These are phyloP conservation scores for Drosophila barbarae DNA, from an alignment of 2,888 invertebrate genomes.

Conservation along the genomic window DNA sequence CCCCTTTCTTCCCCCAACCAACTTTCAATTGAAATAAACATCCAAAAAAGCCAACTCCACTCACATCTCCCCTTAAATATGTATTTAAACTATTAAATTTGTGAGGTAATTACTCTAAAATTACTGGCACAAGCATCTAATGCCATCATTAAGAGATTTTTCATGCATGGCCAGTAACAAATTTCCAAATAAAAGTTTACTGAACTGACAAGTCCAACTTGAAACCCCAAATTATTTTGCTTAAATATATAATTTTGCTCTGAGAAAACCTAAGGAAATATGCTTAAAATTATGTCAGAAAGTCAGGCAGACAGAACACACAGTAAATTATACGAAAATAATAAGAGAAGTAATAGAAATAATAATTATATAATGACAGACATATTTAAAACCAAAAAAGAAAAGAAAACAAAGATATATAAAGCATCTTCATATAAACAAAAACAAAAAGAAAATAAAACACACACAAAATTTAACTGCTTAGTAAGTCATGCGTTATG, in stretches of 20 bases:
- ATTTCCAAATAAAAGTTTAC: constrained; percentile 46
- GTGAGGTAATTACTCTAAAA: constrained; percentile 40
- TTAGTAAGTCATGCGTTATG: constrained; percentile 64
- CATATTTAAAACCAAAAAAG: constrained; percentile 28
- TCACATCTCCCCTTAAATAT: background rate
- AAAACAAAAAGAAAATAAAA: constrained; percentile 7
- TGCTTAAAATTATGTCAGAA: constrained; percentile 36
- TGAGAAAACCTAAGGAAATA: constrained; percentile 19
- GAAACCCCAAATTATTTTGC: constrained; percentile 28
- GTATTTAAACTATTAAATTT: background rate
- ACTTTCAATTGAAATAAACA: background rate
- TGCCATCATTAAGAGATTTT: constrained; percentile 48
- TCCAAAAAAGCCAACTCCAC: no score
- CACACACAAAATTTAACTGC: constrained; percentile 26
- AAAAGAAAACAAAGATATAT: constrained; percentile 20
- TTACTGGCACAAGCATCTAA: constrained; percentile 35
- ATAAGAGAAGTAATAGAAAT: background rate
- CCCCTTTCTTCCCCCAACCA: no score
- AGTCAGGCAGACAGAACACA: constrained; percentile 34
- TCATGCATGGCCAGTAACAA: constrained; percentile 50
- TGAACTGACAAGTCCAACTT: constrained; percentile 51
- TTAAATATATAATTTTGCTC: constrained; percentile 14
- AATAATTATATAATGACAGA: constrained; percentile 46
- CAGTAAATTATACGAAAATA: constrained; percentile 4
- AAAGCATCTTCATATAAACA: constrained; percentile 18